phyloP scores from a whole-genome alignment of 2,797 vertebrate species.

The Macrochelys suwanniensis region DNA sequence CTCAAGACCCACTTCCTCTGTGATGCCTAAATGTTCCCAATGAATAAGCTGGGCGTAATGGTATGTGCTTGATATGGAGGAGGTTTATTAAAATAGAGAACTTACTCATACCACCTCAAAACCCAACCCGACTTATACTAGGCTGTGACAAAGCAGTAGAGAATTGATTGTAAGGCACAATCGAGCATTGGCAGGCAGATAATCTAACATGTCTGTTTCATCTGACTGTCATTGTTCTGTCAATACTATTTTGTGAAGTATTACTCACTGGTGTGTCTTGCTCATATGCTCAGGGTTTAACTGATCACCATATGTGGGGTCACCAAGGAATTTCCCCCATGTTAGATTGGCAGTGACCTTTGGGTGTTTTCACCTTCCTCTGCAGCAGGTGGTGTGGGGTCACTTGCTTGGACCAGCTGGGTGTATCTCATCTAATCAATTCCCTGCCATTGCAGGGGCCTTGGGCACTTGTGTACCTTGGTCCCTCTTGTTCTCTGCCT shows the following conservation, averaged over 20 bases:
- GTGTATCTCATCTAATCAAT: neutral
- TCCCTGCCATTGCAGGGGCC: neutral
- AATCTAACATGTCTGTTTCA: neutral
- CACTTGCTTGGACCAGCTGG: neutral
- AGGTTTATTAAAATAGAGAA: neutral
- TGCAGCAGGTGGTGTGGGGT: neutral
- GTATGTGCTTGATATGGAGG: neutral
- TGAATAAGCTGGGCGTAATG: neutral
- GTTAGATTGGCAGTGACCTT: neutral
- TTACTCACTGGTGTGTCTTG: neutral
- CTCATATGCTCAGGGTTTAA: neutral
- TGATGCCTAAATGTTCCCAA: neutral
- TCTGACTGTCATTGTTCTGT: neutral
- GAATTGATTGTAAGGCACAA: neutral
- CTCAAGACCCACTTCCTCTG: neutral
- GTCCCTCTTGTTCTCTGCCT: neutral
- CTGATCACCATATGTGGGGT: neutral
- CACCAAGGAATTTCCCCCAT: neutral
- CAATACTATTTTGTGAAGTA: neutral
- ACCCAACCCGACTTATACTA: neutral
- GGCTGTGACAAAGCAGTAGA: neutral
- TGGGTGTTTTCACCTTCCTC: neutral
- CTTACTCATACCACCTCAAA: neutral
- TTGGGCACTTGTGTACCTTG: neutral
- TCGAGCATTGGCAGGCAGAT: fast-evolving